Conservation (phyloP, 2,113 vertebrate species). For the Ceratotherium simum region DNA sequence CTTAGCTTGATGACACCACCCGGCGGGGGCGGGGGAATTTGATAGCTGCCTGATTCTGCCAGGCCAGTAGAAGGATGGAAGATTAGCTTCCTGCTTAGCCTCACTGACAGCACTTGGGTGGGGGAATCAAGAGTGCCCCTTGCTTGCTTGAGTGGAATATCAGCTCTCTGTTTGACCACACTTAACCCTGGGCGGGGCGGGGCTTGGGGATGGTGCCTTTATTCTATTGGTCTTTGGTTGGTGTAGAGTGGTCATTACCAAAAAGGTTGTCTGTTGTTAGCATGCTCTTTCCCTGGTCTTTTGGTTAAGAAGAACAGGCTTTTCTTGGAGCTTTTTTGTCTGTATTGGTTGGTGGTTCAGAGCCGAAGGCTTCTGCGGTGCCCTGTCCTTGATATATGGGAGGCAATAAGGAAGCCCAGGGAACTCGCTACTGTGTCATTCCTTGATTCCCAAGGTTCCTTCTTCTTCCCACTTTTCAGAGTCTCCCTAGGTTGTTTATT, state of each 20-base stretch:
- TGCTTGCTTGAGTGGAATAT: background rate
- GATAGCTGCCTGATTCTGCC: background rate
- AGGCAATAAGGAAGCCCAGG: background rate
- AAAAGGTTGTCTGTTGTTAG: background rate
- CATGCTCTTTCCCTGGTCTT: background rate
- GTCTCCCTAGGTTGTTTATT: background rate
- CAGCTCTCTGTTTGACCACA: too few species aligned
- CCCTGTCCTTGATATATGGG: rapidly evolving
- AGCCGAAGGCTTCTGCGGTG: background rate
- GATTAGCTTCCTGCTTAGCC: background rate
- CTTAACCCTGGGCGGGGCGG: rapidly evolving
- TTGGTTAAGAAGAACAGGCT: background rate
- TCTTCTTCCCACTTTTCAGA: background rate
- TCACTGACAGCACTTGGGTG: background rate
- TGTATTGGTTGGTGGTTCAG: background rate
- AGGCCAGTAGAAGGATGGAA: background rate
- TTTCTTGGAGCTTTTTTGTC: background rate
- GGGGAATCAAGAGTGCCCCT: background rate
- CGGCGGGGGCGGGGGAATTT: background rate
- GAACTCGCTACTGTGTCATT: background rate
- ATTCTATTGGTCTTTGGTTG: background rate
- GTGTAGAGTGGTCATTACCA: background rate
- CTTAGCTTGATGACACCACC: background rate
- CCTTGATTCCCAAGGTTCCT: background rate
- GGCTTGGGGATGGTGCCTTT: background rate